Evolutionary conservation across 2,113 vertebrate genomes (phyloP), one percentile per base, ranked within the genome.

Genomic region (Myiozetetes cayanensis): DNA sequence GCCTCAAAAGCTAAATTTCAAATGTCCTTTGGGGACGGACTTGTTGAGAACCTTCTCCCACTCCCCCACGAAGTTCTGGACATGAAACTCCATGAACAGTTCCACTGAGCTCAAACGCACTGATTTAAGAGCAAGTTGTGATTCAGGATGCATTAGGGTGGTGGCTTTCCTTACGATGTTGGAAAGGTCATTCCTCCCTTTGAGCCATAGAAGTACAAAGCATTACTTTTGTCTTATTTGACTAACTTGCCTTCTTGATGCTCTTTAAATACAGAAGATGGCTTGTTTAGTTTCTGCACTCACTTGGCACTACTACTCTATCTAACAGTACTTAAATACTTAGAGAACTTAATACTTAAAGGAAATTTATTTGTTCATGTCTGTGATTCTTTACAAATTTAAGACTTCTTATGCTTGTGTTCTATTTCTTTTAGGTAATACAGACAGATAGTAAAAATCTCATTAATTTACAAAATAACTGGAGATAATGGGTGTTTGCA

Each of bases 401-500:
- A 77, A 73, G 74, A 59, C 58, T 93, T 84, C 89, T 92, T 89
- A 74, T 84, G 55, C 19, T 55, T 84, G 24, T 33, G 33, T 37
- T 89, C 92, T 85, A 72, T 86, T 85, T 71, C 47, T 91, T 92
- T 88, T 86, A 84, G 94, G 84, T 87, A 70, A 86, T 72, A 77
- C 5, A 56, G 19, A 44, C 30, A 91, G 55, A 89, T 93, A 68
- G 43, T 83, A 94, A 95, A 96, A 96, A 94, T 89, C 53, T 71
- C 70, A 89, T 56, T 86, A 47, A 63, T 89, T 93, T 96, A 87
- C 35, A 86, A 94, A 97, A 79, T 62, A 93, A 95, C 35, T 92
- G 93, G 89, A 97, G 95, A 91, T 82, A 96, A 96, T 89, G 35
- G 14, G 92, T 89, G 65, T 85, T 96, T 95, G 85, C 68, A 91